phyloP scores from a whole-genome alignment of 2,797 vertebrate genomes.

The Varecia variegata region DNA sequence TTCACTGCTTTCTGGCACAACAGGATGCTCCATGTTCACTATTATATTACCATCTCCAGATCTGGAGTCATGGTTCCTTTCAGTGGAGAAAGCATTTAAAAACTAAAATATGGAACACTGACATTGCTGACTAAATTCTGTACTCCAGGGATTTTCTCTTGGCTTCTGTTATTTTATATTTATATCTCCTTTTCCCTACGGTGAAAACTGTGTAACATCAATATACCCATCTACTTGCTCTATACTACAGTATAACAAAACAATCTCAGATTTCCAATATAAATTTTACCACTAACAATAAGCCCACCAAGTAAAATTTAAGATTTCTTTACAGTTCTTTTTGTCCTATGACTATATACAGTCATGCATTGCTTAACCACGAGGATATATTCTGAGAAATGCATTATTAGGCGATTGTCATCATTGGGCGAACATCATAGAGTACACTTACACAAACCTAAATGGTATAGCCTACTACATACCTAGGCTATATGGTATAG shows the following conservation, averaged over 20 bases:
- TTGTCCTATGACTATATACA: background rate
- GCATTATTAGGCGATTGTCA: background rate
- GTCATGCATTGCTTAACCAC: background rate
- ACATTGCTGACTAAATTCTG: constrained; percentile 23
- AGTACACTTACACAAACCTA: background rate
- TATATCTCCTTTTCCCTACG: background rate
- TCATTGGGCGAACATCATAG: background rate
- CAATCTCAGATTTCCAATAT: constrained; percentile 4
- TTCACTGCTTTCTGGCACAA: background rate
- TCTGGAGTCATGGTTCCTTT: background rate
- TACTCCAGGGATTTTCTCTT: background rate
- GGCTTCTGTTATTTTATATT: background rate
- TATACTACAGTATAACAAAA: background rate
- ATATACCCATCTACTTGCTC: background rate
- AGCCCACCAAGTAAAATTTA: background rate
- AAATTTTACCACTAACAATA: constrained; percentile 5
- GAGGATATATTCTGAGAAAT: background rate
- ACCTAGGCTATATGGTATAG: background rate
- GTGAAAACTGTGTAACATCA: background rate
- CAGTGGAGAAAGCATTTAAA: constrained; percentile 23
- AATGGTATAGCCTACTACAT: background rate
- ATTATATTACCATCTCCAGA: background rate
- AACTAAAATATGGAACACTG: constrained; percentile 4
- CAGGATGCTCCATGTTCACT: background rate
- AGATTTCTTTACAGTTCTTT: constrained; percentile 31